Evolutionary conservation across 2,888 invertebrate species (phyloP), one percentile per base, ranked within the genome.

Genomic region (Volucella inflata): DNA sequence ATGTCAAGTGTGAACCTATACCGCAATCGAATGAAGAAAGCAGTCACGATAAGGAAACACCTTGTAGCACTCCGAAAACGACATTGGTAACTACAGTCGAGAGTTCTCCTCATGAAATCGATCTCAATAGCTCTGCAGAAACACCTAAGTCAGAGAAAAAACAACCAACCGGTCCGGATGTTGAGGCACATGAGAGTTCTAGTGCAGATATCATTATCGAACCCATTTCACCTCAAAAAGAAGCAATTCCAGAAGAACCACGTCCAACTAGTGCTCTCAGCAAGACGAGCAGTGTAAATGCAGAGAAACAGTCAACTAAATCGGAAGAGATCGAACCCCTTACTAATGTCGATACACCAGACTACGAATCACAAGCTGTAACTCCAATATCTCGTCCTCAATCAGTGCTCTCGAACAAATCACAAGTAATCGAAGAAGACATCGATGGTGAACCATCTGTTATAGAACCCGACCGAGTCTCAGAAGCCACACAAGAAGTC

Each of bases 351-450:
- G 85, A 85, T 21, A 85, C 85, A 11, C 85, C 85, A 0, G 85
- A 85, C 17, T 77, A 85, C 72, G 85, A 85, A 53, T 85, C 87
- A 0, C 85, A 85, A 59, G 68, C 62, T 40, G 38, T 85, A 12
- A 87, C 90, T 50, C 78, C 87, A 16, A 59, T 89, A 6, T 91
- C 91, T 8, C 88, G 90, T 4, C 77, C 82, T 42, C 62, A 64
- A 48, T 83, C 82, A 6, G 87, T 89, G 0, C 89, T 90, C 89
- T 93, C 92, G 10, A 88, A 92, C 90, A 94, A 91, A 91, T 94
- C 90, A 88, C 91, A 90, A 91, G 92, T 89, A 89, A 93, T 90
- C 89, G 92, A 89, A 89, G 93, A 91, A 88, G 89, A 90, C 78
- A 89, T 90, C 10, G 91, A 92, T 68, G 90, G 90, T 12, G 88